Conservation (phyloP, 2,113 vertebrate species). For the Sinosuthora webbiana region DNA sequence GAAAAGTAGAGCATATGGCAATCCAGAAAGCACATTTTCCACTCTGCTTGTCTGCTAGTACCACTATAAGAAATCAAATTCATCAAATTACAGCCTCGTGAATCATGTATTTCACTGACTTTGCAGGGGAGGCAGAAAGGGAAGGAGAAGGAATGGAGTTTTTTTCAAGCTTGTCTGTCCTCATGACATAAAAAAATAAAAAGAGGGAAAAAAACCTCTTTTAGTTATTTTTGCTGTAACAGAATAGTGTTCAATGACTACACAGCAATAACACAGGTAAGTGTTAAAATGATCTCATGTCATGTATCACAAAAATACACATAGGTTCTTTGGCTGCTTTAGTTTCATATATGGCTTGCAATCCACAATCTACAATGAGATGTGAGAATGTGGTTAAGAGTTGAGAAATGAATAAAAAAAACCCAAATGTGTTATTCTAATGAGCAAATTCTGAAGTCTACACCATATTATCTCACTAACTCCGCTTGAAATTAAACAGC, state of each 20-base stretch:
- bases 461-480: neutral
- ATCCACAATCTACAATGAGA: neutral
- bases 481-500: neutral
- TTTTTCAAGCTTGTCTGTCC: neutral
- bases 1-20: neutral
- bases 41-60: neutral
- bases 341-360: neutral
- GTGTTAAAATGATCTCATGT: neutral
- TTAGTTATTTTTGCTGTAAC: neutral
- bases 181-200: neutral
- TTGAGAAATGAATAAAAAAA: neutral
- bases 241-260: neutral
- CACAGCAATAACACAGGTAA: neutral
- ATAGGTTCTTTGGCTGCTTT: neutral
- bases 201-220: accelerated
- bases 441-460: neutral
- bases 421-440: neutral
- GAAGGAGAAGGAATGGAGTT: neutral
- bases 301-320: neutral
- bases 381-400: neutral
- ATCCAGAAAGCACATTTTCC: neutral
- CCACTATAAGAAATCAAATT: neutral
- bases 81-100: neutral
- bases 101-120: neutral
- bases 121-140: neutral